These are phyloP conservation scores for Tupaia chinensis DNA, from an alignment of 2,113 vertebrate species.

Conservation along the genomic window DNA sequence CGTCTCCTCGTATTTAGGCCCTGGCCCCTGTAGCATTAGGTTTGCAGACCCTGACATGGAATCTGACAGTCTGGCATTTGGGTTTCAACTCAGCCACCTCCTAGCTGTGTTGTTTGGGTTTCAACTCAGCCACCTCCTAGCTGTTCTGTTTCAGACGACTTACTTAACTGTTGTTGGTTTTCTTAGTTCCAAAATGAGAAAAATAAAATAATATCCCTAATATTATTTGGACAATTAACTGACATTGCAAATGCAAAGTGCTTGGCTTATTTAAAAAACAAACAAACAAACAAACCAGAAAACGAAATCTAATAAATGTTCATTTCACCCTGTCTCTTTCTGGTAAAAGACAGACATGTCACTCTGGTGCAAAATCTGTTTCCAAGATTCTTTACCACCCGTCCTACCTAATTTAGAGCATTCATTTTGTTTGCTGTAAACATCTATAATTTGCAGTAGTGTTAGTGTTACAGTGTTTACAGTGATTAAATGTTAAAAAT, in stretches of 20 bases:
- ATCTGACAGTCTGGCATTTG: neutral
- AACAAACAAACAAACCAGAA: neutral
- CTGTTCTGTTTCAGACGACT: neutral
- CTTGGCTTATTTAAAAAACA: neutral
- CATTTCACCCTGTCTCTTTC: neutral
- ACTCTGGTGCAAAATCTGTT: neutral
- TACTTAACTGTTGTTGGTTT: neutral
- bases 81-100: neutral
- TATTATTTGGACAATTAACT: neutral
- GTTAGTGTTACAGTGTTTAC: too few relatives aligned
- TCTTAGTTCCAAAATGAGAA: neutral
- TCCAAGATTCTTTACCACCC: neutral
- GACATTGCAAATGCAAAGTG: neutral
- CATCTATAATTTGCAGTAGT: too few relatives aligned
- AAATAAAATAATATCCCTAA: neutral
- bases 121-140: neutral
- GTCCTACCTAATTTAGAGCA: neutral
- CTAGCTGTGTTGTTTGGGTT: neutral
- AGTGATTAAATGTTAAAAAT: too few relatives aligned
- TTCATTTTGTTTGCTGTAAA: neutral
- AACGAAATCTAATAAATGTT: neutral
- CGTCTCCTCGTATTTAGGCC: neutral
- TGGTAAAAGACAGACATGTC: neutral
- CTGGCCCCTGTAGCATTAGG: too few relatives aligned
- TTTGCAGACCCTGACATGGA: neutral